A percentile compares a stretch with the other conserved stretches of the same genome.
Evolutionary conservation across 2,888 invertebrate species (phyloP).

Genomic region (Caenorhabditis sinica): DNA sequence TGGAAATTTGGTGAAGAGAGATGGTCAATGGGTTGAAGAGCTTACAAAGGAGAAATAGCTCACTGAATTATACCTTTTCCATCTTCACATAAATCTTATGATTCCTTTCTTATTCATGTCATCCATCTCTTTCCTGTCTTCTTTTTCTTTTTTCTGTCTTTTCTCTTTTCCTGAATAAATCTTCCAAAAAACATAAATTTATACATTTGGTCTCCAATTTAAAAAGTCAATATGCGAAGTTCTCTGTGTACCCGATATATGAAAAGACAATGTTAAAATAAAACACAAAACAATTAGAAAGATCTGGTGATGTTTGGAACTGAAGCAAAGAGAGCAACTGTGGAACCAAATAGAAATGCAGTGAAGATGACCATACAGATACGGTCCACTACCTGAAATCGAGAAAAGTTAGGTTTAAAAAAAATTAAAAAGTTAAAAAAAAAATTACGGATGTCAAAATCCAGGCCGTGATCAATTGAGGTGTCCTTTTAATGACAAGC

Average conservation of each 20-base stretch:
- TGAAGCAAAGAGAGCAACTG: conserved; percentile 71
- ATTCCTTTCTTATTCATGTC: background rate
- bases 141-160: background rate
- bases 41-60: no score
- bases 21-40: background rate
- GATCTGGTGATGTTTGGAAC: conserved; percentile 71
- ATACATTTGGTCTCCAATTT: no score
- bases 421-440: background rate
- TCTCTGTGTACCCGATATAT: conserved; percentile 26
- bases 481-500: no score
- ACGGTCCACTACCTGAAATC: conserved; percentile 73
- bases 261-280: conserved; percentile 2
- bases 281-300: conserved; percentile 56
- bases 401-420: no score
- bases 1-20: conserved; percentile 4
- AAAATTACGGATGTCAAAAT: no score
- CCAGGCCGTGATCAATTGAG: no score
- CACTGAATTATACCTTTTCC: no score
- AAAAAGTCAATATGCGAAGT: conserved; percentile 28
- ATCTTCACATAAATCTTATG: background rate
- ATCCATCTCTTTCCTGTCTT: background rate
- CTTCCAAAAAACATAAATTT: no score
- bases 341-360: conserved; percentile 70
- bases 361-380: conserved; percentile 75
- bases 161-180: background rate